Evolutionary conservation across 1,140 invertebrate genomes (phyloP), one percentile per base, ranked within the genome.

Genomic region (Neodiprion pinetum): DNA sequence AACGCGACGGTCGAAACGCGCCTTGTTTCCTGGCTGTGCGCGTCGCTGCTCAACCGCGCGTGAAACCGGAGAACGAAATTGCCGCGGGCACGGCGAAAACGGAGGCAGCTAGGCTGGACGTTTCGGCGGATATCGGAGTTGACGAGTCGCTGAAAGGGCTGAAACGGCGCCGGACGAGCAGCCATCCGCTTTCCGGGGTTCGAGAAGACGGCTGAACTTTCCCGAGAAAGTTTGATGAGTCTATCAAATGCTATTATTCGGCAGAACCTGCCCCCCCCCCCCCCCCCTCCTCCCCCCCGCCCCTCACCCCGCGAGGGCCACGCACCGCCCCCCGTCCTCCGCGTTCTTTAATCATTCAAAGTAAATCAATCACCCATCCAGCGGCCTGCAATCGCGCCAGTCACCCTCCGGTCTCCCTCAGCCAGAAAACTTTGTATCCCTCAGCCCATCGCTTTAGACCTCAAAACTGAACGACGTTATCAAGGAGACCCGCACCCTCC

Each of bases 261-360:
- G 73, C 77, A 76, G 75, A 74, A 66, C 71, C 73, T 74, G 72
- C 72, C 73, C 77, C 73, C 71, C 75, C 73, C 77, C 73, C 71
- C 75, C 72, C 72, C 69, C 50, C 75, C 77, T 79, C 17, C 0
- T 17, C 17, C 17, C 17, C 17, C 17, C 17, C 17, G 17, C 17
- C 17, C 17, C 17, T 21, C 28, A 40, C 28, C 53, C 8, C 11
- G 11, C 53, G n/a, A 61, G 53, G n/a, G n/a, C 53, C 11, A 61
- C 53, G 53, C 53, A 61, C 11, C 53, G 53, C 72, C 78, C 73
- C 79, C 10, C 10, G 76, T 75, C 78, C 79, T 79, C 79, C 75
- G 75, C 83, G 79, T 85, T 87, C 85, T 88, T 88, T 86, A 87
- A 88, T 88, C 86, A 88, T 88, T 88, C 85, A 86, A 84, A 87